Evolutionary conservation across 2,888 invertebrate species (phyloP).

Genomic region (Mimachlamys varia): DNA sequence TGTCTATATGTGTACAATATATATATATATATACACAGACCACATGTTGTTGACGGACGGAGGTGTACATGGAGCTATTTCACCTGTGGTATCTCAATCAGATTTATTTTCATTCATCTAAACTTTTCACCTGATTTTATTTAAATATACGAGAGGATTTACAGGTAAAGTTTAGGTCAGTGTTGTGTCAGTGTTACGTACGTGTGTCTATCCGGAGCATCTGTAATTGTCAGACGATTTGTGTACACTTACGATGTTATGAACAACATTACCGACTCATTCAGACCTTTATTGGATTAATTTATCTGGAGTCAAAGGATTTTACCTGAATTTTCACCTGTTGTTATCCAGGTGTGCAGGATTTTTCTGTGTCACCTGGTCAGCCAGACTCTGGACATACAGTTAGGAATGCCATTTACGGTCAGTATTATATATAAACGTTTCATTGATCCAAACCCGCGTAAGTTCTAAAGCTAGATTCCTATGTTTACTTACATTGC

Average conservation of each 20-base stretch:
- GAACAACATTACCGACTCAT: not conserved
- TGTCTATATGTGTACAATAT: not conserved
- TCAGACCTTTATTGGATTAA: not conserved
- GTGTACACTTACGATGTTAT: not conserved
- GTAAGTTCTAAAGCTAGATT: constrained; percentile 10
- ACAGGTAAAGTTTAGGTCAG: not conserved
- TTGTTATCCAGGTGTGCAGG: constrained; percentile 4
- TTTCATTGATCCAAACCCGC: not conserved
- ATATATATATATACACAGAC: not conserved
- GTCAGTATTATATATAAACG: not conserved
- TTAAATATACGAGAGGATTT: not conserved
- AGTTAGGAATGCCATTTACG: not conserved
- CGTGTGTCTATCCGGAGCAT: not conserved
- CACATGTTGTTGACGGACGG: not conserved
- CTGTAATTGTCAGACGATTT: not conserved
- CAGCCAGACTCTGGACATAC: constrained; percentile 8
- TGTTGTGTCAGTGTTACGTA: not conserved
- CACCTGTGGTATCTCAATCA: constrained; percentile 16
- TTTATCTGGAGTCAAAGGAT: constrained; percentile 22
- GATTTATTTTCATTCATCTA: constrained; percentile 9
- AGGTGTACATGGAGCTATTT: not conserved
- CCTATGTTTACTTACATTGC: not conserved
- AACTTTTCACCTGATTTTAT: not conserved
- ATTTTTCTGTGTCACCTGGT: constrained; percentile 23
- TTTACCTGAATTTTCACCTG: constrained; percentile 21